Evolutionary conservation across 2,888 invertebrate genomes (phyloP).

Genomic region (Mamestra brassicae): DNA sequence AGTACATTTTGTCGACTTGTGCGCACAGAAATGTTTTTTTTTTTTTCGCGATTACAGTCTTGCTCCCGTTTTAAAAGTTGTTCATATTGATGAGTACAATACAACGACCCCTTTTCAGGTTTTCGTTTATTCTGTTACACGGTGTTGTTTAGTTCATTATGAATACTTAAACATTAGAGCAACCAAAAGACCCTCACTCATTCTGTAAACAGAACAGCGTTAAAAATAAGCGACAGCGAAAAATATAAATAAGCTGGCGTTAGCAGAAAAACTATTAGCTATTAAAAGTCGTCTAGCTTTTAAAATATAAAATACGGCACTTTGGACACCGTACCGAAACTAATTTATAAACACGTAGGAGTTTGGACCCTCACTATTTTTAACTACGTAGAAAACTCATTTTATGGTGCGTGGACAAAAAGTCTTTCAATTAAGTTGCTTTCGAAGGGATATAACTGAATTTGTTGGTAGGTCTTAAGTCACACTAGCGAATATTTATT

Average conservation of each 20-base stretch:
- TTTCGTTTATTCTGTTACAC: no score
- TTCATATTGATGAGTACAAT: no score
- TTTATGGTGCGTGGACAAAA: conserved; percentile 80
- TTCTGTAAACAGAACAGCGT: conserved; percentile 20
- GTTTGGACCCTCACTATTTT: conserved; percentile 57
- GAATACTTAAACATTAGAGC: not conserved
- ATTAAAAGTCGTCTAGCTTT: conserved; percentile 57
- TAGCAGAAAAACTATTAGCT: conserved; percentile 41
- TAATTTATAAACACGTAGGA: conserved; percentile 72
- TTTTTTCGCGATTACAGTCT: no score
- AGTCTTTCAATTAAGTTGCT: conserved; percentile 75
- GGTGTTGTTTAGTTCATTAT: not conserved
- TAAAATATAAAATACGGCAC: conserved; percentile 68
- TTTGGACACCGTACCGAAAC: conserved; percentile 75
- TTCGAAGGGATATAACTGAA: conserved; percentile 49
- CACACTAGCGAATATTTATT: not conserved
- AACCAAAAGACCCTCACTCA: not conserved
- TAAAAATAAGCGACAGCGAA: conserved; percentile 9
- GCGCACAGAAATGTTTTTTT: no score
- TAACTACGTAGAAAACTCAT: conserved; percentile 76
- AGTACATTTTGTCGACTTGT: no score
- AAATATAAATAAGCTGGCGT: conserved; percentile 31
- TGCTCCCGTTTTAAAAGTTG: no score
- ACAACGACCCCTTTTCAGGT: no score
- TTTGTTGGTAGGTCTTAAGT: conserved; percentile 46